Evolutionary conservation across 2,113 vertebrate species (phyloP), one percentile per base, ranked within the genome.

Genomic region (Cervus canadensis): DNA sequence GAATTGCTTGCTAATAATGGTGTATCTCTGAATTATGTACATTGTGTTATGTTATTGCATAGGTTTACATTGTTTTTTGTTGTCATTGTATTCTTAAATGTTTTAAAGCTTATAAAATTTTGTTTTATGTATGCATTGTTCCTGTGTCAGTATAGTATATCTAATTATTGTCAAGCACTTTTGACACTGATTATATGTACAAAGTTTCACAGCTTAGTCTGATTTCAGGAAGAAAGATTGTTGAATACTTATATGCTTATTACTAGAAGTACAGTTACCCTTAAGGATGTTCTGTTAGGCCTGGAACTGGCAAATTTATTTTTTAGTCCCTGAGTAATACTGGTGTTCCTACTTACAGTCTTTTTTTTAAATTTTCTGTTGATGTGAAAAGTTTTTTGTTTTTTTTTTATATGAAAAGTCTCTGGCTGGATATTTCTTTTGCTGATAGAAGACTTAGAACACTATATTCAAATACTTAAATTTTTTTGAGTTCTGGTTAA

Each of bases 111-210:
- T 98, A 92, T n/a, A 91, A 88, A 95, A 45, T 94, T 89, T 97
- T 98, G 85, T 97, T 98, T 94, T 74, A 74, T 97, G 91, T 97
- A 93, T 97, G 57, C 86, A 64, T 84, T 97, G 91, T 97, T n/a
- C 78, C 54, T 97, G 45, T 97, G 89, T 98, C 59, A 95, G 59
- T 95, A 86, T 28, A 83, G 30, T 93, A 89, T 57, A 92, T 94
- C 5, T 95, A 84, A 95, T 88, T 92, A 97, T 81, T 94, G 89
- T 96, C 56, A 96, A 93, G n/a, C n/a, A 86, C 52, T 91, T 91
- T 62, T 84, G 62, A 89, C 62, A 64, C 9, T 87, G 52, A 25
- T 95, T 95, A 36, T 96, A 82, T 84, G n/a, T 5, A 64, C 13
- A 88, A 21, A 56, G 15, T 96, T 96, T 86, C 16, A 26, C 5